Evolutionary conservation across 2,888 invertebrate species (phyloP), one percentile per base, ranked within the genome.

Genomic region (Mesorhabditis sp.): DNA sequence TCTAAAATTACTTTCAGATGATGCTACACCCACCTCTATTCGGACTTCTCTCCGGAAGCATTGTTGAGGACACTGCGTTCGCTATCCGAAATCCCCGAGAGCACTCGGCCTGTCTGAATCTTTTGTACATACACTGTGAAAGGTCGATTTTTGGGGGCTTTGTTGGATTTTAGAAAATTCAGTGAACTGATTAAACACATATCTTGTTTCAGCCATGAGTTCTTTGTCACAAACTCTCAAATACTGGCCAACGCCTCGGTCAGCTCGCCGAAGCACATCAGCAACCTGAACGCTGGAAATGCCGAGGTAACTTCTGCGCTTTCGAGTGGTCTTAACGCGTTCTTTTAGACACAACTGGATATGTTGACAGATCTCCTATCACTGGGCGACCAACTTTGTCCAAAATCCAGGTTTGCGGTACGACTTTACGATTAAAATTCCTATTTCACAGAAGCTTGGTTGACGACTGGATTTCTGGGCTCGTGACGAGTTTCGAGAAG

Each of bases 1-100:
- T 50, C 10, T 13, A 50, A 13, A 50, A 50, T 64, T 28, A 58
- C 50, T n/a, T 76, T 69, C 64, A 78, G 80, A 75, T 79, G 70
- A 77, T 77, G 72, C 71, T 82, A 7, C 68, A 73, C 15, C 82
- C 82, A 13, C 75, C 81, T n/a, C 71, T 82, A 13, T 76, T 80
- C 50, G 69, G 77, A 7, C 71, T 82, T 7, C 71, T 82, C n/a
- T 74, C 76, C 61, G 72, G 65, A n/a, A n/a, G 61, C n/a, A 43
- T 76, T 15, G 10, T 50, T 13, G n/a, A n/a, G 7, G 58, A 50
- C 2, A 0, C 7, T 0, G 1, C 58, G 58, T 50, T 50, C n/a
- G 10, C n/a, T 10, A n/a, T 13, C 10, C 10, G 58, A 13, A 13
- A 13, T 50, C 58, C 58, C 7, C 7, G 7, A n/a, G 58, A 50